Evolutionary conservation across 2,113 vertebrate species (phyloP), one percentile per base, ranked within the genome.

Genomic region (Colistium nudipinnis): DNA sequence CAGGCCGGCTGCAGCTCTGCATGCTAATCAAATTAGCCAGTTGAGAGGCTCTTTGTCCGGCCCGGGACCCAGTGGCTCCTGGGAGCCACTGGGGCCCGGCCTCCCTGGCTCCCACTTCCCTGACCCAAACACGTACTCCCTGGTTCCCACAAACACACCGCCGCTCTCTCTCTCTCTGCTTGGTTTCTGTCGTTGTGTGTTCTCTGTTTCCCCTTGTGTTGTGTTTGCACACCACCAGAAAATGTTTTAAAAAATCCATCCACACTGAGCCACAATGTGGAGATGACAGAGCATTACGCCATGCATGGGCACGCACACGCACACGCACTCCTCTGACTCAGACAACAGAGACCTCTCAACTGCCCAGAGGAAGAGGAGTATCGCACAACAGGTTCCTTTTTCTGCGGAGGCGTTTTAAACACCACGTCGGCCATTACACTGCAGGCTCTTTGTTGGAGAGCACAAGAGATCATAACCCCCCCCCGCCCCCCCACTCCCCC

Each of bases 41-140:
- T 88, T 67, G 87, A 92, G 80, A 80, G 85, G 64, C 55, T 67
- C 90, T 93, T 93, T 93, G 92, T 93, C 72, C 63, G 24, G n/a
- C n/a, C 25, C 62, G 64, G 64, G 53, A 62, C 45, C 60, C 17
- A 27, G 60, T 67, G 80, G 71, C 73, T 87, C 78, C 80, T 80
- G 78, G 76, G 82, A 86, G 70, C 68, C 81, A 89, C n/a, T n/a
- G 17, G 62, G 64, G 78, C 74, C 74, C 80, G 71, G 85, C 67
- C 70, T 62, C 64, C 67, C 30, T 55, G 24, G 72, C 78, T 39
- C 48, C 72, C 62, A 48, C 43, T 57, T 61, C 60, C 70, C 70
- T 57, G 63, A 83, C 28, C 60, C 43, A 86, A 69, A 72, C 47
- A 82, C 52, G 77, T 60, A 78, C 69, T 65, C 81, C 55, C 53